Conservation (phyloP, 1,140 invertebrate genomes). For the Trichonephila clavata region DNA sequence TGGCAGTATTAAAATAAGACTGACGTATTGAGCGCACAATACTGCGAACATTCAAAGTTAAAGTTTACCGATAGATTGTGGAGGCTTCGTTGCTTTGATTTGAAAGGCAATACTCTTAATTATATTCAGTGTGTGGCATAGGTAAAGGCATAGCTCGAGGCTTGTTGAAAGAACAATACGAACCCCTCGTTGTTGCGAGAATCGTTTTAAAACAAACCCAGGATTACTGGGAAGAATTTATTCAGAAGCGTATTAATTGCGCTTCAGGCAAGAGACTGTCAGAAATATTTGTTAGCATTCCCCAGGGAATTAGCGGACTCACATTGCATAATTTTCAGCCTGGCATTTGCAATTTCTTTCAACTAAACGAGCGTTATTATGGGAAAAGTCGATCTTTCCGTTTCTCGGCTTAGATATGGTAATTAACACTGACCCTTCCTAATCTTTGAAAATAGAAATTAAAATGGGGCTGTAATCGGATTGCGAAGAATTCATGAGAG, state of each 20-base stretch:
- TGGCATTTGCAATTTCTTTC: constrained; percentile 64
- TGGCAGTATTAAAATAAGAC: constrained; percentile 68
- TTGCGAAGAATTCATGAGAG: constrained; percentile 22
- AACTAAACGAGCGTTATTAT: constrained; percentile 40
- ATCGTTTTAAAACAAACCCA: constrained; percentile 68
- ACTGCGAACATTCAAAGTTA: constrained; percentile 55
- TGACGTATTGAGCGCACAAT: constrained; percentile 46
- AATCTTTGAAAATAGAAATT: constrained; percentile 55
- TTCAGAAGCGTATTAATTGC: constrained; percentile 69
- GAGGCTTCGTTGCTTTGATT: constrained; percentile 59
- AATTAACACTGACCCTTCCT: constrained; percentile 69
- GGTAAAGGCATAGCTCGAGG: constrained; percentile 30
- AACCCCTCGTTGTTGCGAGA: constrained; percentile 1
- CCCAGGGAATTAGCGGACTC: constrained; percentile 25
- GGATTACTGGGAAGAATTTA: constrained; percentile 65
- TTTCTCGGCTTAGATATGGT: constrained; percentile 55
- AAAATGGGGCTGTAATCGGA: constrained; percentile 49
- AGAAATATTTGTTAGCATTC: constrained; percentile 66
- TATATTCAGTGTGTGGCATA: constrained; percentile 60
- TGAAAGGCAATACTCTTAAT: constrained; percentile 72
- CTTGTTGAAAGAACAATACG: constrained; percentile 69
- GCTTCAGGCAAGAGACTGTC: constrained; percentile 47
- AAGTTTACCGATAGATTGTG: constrained; percentile 69
- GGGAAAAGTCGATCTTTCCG: constrained; percentile 22
- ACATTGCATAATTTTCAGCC: constrained; percentile 45